Percentiles rank a stretch among this genome's conserved stretches.
Conservation (phyloP, 2,888 invertebrate genomes). For the Luperina nickerlii region DNA sequence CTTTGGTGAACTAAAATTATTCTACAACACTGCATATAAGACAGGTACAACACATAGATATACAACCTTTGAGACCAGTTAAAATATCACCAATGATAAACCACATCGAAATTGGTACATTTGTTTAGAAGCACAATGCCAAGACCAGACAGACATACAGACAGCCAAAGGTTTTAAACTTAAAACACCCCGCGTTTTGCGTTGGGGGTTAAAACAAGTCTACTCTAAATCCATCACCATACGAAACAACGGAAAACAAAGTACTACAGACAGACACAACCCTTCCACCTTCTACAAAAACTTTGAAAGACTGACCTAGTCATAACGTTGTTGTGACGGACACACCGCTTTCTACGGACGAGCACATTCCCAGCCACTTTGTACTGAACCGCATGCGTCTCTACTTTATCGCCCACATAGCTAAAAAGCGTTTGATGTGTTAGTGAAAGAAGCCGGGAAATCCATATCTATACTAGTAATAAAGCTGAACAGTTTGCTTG, state of each 20-base stretch:
- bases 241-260: constrained; percentile 50
- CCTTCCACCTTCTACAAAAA: constrained; percentile 66
- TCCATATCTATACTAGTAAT: background rate
- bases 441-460: constrained; percentile 55
- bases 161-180: background rate
- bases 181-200: background rate
- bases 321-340: constrained; percentile 87
- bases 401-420: constrained; percentile 87
- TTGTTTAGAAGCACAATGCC: background rate
- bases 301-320: constrained; percentile 83
- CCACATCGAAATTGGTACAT: constrained; percentile 15
- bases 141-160: background rate
- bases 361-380: constrained; percentile 83
- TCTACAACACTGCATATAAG: background rate
- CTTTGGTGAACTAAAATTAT: background rate
- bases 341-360: constrained; percentile 85
- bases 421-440: constrained; percentile 80
- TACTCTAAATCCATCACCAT: constrained; percentile 26
- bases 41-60: background rate
- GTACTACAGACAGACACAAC: constrained; percentile 48
- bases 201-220: background rate
- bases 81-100: constrained; percentile 4
- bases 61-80: background rate
- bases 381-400: constrained; percentile 87
- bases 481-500: background rate